These are phyloP conservation scores for Unio delphinus DNA, from an alignment of 2,888 invertebrate species.

Conservation along the genomic window DNA sequence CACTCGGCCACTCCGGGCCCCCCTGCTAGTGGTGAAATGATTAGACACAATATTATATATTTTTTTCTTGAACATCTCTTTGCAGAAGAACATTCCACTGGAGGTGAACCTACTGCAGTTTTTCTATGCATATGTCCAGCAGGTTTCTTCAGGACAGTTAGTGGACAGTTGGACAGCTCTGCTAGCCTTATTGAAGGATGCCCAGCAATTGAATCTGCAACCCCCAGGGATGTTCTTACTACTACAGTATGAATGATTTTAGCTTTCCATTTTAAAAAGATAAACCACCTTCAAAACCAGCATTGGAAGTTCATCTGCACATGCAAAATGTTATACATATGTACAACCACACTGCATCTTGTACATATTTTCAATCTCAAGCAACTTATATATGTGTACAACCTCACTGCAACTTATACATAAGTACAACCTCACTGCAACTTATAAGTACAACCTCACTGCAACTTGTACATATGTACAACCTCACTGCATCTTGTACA, in stretches of 20 bases:
- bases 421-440: too few species aligned
- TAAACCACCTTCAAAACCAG: neutral
- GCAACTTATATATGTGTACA: too few species aligned
- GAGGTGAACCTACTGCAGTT: constrained; percentile 88
- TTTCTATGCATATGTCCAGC: constrained; percentile 79
- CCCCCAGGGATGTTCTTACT: constrained; percentile 86
- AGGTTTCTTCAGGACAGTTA: constrained; percentile 80
- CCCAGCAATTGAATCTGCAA: constrained; percentile 77
- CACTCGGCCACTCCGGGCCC: too few species aligned
- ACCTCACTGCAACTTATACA: too few species aligned
- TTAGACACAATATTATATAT: neutral
- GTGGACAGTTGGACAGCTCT: constrained; percentile 86
- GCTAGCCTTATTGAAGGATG: constrained; percentile 83
- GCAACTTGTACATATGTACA: too few species aligned
- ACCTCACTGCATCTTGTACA: too few species aligned
- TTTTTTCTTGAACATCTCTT: constrained; percentile 6
- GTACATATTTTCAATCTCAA: too few species aligned
- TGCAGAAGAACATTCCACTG: constrained; percentile 73
- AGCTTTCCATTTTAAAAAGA: neutral
- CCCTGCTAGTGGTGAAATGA: neutral
- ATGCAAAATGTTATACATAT: too few species aligned
- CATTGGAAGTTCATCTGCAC: too few species aligned
- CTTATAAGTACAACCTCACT: too few species aligned
- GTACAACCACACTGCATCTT: too few species aligned
- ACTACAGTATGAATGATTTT: constrained; percentile 75